phyloP scores from a whole-genome alignment of 2,888 invertebrate genomes.

The Drosophila eohydei region DNA sequence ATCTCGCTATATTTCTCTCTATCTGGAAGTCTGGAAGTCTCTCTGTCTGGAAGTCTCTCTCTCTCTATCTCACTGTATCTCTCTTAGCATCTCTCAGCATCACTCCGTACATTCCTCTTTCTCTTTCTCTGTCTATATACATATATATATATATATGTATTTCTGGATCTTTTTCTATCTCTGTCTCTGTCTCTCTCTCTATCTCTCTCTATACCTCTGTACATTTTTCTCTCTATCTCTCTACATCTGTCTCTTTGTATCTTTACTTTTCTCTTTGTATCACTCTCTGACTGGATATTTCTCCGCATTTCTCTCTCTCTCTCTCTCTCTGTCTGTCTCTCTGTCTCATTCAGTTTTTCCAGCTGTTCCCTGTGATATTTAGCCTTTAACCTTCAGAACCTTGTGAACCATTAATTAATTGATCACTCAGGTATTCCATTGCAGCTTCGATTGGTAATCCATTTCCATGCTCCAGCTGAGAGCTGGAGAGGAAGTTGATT shows the following conservation, averaged over 20 bases:
- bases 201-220: too few species aligned
- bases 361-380: not conserved
- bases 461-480: slow-evolving; percentile 10
- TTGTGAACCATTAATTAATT: not conserved
- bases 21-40: too few species aligned
- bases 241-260: too few species aligned
- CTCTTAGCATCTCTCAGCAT: too few species aligned
- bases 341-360: not conserved
- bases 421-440: not conserved
- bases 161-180: not conserved
- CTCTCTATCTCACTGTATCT: too few species aligned
- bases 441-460: slow-evolving; percentile 9
- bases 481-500: slow-evolving; percentile 32
- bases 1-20: too few species aligned
- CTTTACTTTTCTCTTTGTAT: too few species aligned
- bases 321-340: not conserved
- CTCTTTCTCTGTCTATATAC: too few species aligned
- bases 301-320: not conserved
- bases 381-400: not conserved
- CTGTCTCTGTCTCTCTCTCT: not conserved
- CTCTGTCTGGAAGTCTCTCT: too few species aligned
- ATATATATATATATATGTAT: not conserved
- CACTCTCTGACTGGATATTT: not conserved
- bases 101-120: too few species aligned
- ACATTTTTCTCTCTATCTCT: too few species aligned